Evolutionary conservation across 35 echinoderm and acorn worm species (phyloP).

Genomic region (Apostichopus californicus): DNA sequence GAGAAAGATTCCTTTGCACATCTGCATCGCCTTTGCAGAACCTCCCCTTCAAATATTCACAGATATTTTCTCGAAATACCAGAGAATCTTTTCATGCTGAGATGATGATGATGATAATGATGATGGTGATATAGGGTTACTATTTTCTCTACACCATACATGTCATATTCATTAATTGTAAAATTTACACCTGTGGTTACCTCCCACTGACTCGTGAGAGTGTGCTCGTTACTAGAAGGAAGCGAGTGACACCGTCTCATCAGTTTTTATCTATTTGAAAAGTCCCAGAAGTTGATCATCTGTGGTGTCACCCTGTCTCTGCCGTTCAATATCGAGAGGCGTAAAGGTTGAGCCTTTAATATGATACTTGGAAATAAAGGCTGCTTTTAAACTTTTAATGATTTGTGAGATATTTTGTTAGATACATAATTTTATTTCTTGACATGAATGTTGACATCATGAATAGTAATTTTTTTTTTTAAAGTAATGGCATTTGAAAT

Average conservation of each 20-base stretch:
- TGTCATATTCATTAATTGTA: not conserved
- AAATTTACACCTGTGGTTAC: constrained; percentile 1
- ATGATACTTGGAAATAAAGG: not conserved
- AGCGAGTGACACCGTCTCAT: not conserved
- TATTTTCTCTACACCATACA: not conserved
- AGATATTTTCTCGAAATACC: too few species aligned
- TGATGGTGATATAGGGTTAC: not conserved
- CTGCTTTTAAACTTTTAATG: not conserved
- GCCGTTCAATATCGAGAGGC: not conserved
- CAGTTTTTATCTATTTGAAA: not conserved
- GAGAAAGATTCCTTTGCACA: not conserved
- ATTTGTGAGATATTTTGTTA: too few species aligned
- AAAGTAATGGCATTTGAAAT: not conserved
- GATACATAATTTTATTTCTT: too few species aligned
- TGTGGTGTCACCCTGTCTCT: not conserved
- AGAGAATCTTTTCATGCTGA: too few species aligned
- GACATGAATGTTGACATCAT: not conserved
- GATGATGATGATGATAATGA: too few species aligned
- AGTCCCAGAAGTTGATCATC: not conserved
- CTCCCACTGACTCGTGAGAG: not conserved
- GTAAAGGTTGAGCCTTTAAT: not conserved
- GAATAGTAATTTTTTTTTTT: not conserved
- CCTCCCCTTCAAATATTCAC: not conserved
- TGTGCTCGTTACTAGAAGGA: not conserved
- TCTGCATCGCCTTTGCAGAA: not conserved